These are phyloP conservation scores for Meandrina meandrites DNA, from an alignment of 92 coral and sea anemone species.

Conservation along the genomic window DNA sequence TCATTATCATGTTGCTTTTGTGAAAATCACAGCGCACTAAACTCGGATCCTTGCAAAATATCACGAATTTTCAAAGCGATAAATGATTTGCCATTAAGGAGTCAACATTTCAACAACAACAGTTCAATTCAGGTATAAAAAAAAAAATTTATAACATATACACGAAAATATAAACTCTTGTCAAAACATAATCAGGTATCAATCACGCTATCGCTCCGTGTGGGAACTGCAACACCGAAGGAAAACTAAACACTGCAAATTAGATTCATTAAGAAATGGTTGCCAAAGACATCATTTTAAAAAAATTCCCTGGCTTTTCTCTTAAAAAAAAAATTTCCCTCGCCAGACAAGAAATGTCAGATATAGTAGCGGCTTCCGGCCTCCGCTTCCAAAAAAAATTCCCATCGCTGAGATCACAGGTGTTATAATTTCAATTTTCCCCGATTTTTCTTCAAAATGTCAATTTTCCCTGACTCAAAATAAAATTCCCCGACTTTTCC, in stretches of 20 bases:
- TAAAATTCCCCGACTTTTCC: no score
- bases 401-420: no score
- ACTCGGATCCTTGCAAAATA: not conserved
- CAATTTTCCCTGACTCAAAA: no score
- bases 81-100: not conserved
- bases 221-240: not conserved
- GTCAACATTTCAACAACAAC: conserved; percentile 16
- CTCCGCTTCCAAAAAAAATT: no score
- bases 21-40: not conserved
- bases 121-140: not conserved
- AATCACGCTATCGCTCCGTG: not conserved
- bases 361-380: no score
- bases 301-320: no score
- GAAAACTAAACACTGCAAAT: not conserved
- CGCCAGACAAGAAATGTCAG: no score
- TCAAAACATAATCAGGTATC: not conserved
- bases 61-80: not conserved
- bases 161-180: not conserved
- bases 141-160: not conserved
- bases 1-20: not conserved
- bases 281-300: no score
- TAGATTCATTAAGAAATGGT: no score
- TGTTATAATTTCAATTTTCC: no score
- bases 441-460: no score
- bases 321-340: no score